phyloP scores from a whole-genome alignment of 2,888 invertebrate genomes.

The Nymphalis c-album region DNA sequence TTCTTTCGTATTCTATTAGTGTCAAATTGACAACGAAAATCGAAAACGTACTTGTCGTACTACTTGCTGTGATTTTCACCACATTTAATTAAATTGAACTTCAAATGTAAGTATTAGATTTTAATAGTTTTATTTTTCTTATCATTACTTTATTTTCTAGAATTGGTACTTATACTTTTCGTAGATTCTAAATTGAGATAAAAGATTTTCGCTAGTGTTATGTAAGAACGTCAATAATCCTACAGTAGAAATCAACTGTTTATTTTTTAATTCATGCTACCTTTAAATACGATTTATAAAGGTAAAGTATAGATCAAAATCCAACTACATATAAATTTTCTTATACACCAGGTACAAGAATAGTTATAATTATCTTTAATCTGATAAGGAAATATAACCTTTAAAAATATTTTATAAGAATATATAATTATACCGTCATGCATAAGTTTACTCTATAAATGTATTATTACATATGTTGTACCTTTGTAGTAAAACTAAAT shows the following conservation, averaged over 20 bases:
- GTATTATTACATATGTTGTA: too few species aligned
- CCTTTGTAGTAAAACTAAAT: too few species aligned
- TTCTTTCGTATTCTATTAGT: background rate
- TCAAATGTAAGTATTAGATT: slow-evolving; percentile 32
- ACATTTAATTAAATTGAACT: slow-evolving; percentile 23
- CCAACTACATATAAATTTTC: too few species aligned
- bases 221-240: slow-evolving; percentile 41
- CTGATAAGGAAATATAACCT: too few species aligned
- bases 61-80: slow-evolving; percentile 33
- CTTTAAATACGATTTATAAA: background rate
- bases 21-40: background rate
- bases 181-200: background rate
- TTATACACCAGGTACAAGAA: too few species aligned
- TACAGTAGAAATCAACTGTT: background rate
- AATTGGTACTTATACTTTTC: background rate
- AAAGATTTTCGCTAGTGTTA: slow-evolving; percentile 28
- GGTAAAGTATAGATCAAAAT: too few species aligned
- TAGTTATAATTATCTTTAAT: too few species aligned
- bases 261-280: slow-evolving; percentile 3
- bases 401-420: too few species aligned
- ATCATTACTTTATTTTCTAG: background rate
- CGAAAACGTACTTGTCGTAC: slow-evolving; percentile 26
- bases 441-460: too few species aligned
- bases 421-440: too few species aligned
- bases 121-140: background rate